Percentiles rank a stretch among this genome's conserved stretches.
These are phyloP conservation scores for Lichenostomus cassidix DNA, from an alignment of 2,113 vertebrate genomes.

Conservation along the genomic window DNA sequence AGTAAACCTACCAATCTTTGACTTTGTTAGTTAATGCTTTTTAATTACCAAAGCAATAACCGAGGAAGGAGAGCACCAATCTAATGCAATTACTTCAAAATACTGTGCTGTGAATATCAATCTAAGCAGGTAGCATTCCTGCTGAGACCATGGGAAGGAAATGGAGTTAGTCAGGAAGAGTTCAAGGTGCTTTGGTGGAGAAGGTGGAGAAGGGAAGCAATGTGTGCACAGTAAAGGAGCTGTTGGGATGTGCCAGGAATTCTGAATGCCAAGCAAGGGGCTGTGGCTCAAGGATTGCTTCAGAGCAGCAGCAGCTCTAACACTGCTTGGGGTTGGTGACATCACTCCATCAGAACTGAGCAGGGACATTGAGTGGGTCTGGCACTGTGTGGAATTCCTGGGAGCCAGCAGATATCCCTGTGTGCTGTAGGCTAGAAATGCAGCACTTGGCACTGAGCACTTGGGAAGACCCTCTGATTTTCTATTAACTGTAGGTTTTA, in stretches of 20 bases:
- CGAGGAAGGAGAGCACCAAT: neutral
- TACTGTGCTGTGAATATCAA: neutral
- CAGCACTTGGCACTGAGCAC: neutral
- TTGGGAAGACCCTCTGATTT: neutral
- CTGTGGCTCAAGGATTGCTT: neutral
- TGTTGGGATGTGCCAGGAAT: neutral
- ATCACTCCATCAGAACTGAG: neutral
- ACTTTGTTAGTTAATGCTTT: neutral
- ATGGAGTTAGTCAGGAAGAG: neutral
- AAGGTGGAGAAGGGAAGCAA: neutral
- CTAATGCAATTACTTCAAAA: neutral
- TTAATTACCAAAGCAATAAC: neutral
- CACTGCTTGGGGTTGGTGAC: neutral
- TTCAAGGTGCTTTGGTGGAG: neutral
- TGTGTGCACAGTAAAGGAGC: neutral
- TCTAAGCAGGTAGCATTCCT: neutral
- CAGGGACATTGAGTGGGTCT: accelerated
- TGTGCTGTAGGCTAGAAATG: neutral
- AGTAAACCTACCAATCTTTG: neutral
- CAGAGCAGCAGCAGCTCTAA: neutral
- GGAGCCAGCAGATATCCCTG: neutral
- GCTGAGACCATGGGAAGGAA: neutral
- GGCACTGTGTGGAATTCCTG: no score
- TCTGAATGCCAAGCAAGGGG: neutral
- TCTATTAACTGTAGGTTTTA: neutral